Conservation (phyloP, 2,113 vertebrate species). For the Aptenodytes patagonicus region DNA sequence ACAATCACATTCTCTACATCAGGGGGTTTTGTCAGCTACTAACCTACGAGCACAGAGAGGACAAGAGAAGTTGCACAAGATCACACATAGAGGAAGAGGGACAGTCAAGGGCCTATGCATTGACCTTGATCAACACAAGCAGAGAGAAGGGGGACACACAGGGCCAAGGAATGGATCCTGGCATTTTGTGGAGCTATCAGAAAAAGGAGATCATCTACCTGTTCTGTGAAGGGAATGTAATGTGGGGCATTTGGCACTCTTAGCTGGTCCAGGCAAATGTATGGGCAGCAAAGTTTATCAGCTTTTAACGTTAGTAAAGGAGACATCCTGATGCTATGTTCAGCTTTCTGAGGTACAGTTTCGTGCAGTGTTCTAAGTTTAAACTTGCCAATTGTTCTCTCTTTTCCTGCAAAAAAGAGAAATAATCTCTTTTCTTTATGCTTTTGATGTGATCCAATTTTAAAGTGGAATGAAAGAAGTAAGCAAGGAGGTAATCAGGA, state of each 20-base stretch:
- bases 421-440: background rate
- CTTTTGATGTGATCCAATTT: background rate
- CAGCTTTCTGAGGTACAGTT: background rate
- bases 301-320: background rate
- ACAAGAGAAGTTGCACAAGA: background rate
- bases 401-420: background rate
- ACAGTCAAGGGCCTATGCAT: background rate
- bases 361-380: background rate
- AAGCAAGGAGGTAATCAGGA: background rate
- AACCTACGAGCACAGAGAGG: background rate
- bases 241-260: background rate
- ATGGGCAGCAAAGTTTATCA: background rate
- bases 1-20: background rate
- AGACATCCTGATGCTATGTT: background rate
- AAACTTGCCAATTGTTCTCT: background rate
- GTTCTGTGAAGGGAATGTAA: background rate
- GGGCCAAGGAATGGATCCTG: background rate
- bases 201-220: background rate
- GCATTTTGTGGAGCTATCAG: background rate
- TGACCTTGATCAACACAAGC: background rate
- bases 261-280: background rate
- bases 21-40: background rate
- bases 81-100: rapidly evolving
- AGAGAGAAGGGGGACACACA: background rate
- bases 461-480: background rate